These are phyloP conservation scores for Morus bassanus DNA, from an alignment of 2,797 vertebrate species.

Conservation along the genomic window DNA sequence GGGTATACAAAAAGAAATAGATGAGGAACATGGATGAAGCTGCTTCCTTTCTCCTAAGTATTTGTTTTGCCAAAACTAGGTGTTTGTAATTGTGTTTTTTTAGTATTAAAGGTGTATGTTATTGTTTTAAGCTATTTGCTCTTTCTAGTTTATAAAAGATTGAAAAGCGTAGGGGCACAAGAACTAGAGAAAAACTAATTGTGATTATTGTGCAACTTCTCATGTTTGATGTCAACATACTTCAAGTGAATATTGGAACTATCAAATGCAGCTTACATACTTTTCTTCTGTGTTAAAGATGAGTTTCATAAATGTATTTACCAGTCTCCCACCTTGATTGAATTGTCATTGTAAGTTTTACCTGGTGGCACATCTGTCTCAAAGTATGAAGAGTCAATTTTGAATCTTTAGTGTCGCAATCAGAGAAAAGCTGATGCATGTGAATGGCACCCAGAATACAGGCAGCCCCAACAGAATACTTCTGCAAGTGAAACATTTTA, in stretches of 20 bases:
- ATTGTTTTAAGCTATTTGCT: background rate
- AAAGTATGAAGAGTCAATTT: background rate
- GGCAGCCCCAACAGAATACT: background rate
- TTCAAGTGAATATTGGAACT: background rate
- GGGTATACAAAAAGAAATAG: background rate
- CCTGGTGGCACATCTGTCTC: background rate
- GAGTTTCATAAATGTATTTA: background rate
- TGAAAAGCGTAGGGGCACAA: background rate
- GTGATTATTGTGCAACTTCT: background rate
- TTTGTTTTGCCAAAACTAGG: background rate
- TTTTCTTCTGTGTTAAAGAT: background rate
- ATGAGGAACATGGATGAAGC: background rate
- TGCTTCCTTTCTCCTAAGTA: background rate
- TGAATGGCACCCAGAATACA: background rate
- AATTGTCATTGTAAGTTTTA: background rate
- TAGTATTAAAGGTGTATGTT: background rate
- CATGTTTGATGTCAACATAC: background rate
- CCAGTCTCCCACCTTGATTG: background rate
- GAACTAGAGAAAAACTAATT: background rate
- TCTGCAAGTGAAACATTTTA: background rate
- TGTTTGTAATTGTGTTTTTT: background rate
- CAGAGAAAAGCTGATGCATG: background rate
- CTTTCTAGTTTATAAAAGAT: background rate
- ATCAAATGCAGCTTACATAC: background rate
- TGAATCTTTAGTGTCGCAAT: background rate